These are phyloP conservation scores for Grammatotria lemairii DNA, from an alignment of 2,113 vertebrate genomes.

Conservation along the genomic window DNA sequence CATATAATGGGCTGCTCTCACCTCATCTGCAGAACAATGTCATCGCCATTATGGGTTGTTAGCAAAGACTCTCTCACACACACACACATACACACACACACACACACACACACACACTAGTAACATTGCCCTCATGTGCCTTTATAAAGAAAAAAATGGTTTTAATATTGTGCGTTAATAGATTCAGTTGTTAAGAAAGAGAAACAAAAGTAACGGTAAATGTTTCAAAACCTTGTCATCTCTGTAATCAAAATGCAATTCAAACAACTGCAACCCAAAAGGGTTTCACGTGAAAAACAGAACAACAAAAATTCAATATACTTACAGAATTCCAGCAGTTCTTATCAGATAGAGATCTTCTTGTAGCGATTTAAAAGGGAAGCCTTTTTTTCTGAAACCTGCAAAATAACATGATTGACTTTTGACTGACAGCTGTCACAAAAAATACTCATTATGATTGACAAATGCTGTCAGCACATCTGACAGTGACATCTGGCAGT, in stretches of 20 bases:
- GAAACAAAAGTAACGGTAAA: not conserved
- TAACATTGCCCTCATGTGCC: not conserved
- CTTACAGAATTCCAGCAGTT: not conserved
- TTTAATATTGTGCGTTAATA: not conserved
- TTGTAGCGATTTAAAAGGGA: not conserved
- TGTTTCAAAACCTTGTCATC: not conserved
- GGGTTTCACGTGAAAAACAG: not conserved
- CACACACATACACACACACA: not conserved
- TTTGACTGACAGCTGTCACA: conserved; percentile 12
- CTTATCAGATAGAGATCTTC: not conserved
- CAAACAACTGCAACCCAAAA: not conserved
- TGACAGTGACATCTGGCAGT: conserved; percentile 10
- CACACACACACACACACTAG: not conserved
- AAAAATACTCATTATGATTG: not conserved
- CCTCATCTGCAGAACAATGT: conserved; percentile 48
- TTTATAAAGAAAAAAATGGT: not conserved
- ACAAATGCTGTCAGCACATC: not conserved
- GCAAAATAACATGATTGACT: not conserved
- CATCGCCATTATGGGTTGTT: conserved; percentile 42
- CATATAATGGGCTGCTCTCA: conserved; percentile 50
- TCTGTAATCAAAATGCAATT: not conserved
- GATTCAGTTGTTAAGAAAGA: not conserved
- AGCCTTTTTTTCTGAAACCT: not conserved
- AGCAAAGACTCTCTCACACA: not conserved
- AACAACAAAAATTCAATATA: not conserved